Base-by-base conservation (phyloP, 1,140 invertebrate species). In the Pachypeltis micranthus region DNA sequence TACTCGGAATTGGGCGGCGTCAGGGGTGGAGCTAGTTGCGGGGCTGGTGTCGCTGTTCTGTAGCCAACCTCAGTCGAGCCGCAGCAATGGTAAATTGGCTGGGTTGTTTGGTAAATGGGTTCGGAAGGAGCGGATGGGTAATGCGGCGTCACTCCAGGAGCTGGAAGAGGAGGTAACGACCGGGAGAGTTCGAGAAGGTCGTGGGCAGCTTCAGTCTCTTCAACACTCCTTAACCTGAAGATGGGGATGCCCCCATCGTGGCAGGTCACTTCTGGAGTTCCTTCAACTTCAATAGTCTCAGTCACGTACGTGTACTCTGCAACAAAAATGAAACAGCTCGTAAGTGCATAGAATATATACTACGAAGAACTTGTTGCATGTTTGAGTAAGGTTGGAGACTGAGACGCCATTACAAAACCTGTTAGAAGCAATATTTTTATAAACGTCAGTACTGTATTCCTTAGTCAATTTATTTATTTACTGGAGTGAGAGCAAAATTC, bases 201-300 rank as follows among this genome's bases (percentile, higher is more conserved):
- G 69, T 90, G 88, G 0, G 89, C 89, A 2, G 87, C 88, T 75
- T 90, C 88, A 1, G 86, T 90, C 71, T 91, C 89, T 67, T 87
- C 88, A 1, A 83, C 80, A 55, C 85, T 86, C 62, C 85, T 78
- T 58, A 80, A 77, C 10, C 80, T 51, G 62, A 81, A 82, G 62
- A 83, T 72, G 54, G 75, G 76, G 44, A 71, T 73, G 55, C 74
- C 73, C 47, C 73, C 72, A 56, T 75, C 70, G 68, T 75, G 76
- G 1, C 72, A 63, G 55, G 71, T 64, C 7, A 72, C 69, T 57
- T 68, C 68, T 55, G 68, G 57, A 39, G 65, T 39, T 14, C 63
- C 34, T 19, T 34, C 28, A 7, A 39, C 34, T 31, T 59, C 57
- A 7, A 31, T 59, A 14, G 26, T 61, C 44, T 61, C 55, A 21